These are phyloP conservation scores for Lepilemur ruficaudatus DNA, from an alignment of 2,797 vertebrate genomes.

Conservation along the genomic window DNA sequence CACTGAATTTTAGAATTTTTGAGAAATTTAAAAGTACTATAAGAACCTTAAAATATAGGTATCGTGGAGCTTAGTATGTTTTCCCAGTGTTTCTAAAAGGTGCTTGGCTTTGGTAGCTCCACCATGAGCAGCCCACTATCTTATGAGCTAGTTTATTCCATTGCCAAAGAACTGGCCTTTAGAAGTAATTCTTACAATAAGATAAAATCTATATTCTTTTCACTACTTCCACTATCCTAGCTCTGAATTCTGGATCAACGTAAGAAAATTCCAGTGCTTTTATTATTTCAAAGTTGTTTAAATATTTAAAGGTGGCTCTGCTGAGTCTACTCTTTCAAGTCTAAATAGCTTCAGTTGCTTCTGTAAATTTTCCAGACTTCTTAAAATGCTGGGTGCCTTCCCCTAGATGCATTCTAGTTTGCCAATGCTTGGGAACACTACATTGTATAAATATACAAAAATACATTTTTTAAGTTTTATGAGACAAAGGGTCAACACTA, in stretches of 20 bases:
- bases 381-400: background rate
- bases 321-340: background rate
- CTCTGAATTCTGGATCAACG: constrained; percentile 10
- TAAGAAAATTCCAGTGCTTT: background rate
- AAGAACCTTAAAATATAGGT: background rate
- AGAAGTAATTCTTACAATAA: background rate
- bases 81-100: background rate
- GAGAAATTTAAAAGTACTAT: background rate
- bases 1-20: background rate
- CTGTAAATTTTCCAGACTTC: background rate
- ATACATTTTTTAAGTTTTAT: background rate
- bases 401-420: background rate
- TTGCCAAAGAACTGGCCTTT: constrained; percentile 4
- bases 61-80: background rate
- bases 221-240: background rate
- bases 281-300: constrained; percentile 37
- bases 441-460: background rate
- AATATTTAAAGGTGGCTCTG: constrained; percentile 41
- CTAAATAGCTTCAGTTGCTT: background rate
- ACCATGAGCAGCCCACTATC: background rate
- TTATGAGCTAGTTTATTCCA: background rate
- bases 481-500: background rate
- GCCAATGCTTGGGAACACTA: background rate
- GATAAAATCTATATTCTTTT: constrained; percentile 8
- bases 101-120: background rate